Evolutionary conservation across 2,888 invertebrate genomes (phyloP).

Genomic region (Galeruca laticollis): DNA sequence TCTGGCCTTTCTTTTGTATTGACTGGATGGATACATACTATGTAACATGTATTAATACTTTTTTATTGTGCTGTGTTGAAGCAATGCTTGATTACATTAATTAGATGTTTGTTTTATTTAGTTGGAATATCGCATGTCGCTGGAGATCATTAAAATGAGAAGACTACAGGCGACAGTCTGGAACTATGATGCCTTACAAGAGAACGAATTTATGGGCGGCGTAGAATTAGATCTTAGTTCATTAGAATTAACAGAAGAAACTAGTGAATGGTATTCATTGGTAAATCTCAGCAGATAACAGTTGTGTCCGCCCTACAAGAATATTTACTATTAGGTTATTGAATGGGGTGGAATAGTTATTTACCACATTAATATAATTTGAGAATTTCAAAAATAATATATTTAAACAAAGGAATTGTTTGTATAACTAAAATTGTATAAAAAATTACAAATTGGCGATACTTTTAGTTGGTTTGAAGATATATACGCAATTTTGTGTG

Average conservation of each 20-base stretch:
- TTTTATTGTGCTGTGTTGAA: not conserved
- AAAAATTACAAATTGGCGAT: no score
- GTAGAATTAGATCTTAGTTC: slow-evolving; percentile 82
- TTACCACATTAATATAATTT: not conserved
- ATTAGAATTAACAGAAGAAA: slow-evolving; percentile 82
- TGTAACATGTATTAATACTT: no score
- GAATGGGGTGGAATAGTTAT: slow-evolving; percentile 8
- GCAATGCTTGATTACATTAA: not conserved
- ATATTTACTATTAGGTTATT: slow-evolving; percentile 9
- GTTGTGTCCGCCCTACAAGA: slow-evolving; percentile 37
- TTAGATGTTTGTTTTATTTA: slow-evolving; percentile 61
- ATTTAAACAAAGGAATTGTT: no score
- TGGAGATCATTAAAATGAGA: slow-evolving; percentile 81
- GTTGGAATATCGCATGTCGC: slow-evolving; percentile 89
- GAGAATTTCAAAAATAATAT: no score
- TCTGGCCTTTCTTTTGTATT: no score
- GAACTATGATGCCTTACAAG: slow-evolving; percentile 94
- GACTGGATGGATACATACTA: no score
- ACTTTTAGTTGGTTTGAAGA: no score
- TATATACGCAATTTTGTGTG: no score
- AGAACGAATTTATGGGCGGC: slow-evolving; percentile 96
- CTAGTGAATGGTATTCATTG: slow-evolving; percentile 88
- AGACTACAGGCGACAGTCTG: slow-evolving; percentile 93
- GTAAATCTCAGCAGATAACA: slow-evolving; percentile 63
- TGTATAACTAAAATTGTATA: no score